Percentiles rank a stretch among this genome's conserved stretches.
Evolutionary conservation across 2,113 vertebrate species (phyloP).

Genomic region (Chunga burmeisteri): DNA sequence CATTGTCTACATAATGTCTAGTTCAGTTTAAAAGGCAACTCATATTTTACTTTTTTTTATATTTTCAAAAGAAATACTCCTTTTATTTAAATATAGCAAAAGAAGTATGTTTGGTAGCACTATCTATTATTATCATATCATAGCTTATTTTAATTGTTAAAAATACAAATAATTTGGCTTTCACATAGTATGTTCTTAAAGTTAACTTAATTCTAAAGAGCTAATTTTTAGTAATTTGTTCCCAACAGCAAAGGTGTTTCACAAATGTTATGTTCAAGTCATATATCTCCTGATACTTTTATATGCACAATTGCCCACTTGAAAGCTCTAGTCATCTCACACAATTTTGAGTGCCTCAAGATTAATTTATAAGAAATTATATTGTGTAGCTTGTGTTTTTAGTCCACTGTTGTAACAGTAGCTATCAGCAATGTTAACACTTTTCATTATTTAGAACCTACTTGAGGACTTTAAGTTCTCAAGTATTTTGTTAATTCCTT

Average conservation of each 20-base stretch:
- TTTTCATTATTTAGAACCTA: background rate
- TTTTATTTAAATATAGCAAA: background rate
- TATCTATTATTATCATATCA: background rate
- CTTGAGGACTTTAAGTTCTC: background rate
- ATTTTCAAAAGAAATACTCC: background rate
- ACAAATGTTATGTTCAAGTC: background rate
- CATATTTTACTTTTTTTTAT: background rate
- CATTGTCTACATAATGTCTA: background rate
- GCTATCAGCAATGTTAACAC: background rate
- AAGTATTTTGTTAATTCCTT: background rate
- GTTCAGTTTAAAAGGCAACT: background rate
- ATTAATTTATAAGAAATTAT: background rate
- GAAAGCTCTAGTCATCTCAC: background rate
- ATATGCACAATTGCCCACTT: background rate
- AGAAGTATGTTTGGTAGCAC: background rate
- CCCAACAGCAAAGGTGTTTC: background rate
- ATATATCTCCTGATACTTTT: background rate
- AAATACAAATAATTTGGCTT: background rate
- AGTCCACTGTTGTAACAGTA: background rate
- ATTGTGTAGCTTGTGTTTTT: background rate
- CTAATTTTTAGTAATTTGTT: background rate
- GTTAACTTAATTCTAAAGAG: background rate
- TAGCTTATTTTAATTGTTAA: background rate
- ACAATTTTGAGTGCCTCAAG: background rate
- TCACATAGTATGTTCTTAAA: background rate